These are phyloP conservation scores for Aepyceros melampus DNA, from an alignment of 2,113 vertebrate genomes.

Conservation along the genomic window DNA sequence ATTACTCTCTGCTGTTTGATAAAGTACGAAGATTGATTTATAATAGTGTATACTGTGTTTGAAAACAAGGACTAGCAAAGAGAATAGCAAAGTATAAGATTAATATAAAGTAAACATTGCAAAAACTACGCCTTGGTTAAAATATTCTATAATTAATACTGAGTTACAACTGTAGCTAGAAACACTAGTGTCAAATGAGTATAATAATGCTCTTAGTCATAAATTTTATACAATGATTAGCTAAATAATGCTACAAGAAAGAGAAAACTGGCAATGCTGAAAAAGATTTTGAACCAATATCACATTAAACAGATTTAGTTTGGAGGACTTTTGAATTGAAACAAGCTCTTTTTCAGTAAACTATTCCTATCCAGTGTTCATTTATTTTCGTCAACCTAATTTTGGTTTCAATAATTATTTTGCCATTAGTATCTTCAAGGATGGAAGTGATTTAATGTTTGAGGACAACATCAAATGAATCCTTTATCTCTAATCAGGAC, in stretches of 20 bases:
- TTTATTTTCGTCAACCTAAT: conserved; percentile 21
- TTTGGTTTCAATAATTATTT: conserved; percentile 41
- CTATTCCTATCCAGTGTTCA: neutral
- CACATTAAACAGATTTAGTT: neutral
- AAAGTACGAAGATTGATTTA: conserved; percentile 83
- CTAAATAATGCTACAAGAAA: neutral
- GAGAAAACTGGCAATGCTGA: neutral
- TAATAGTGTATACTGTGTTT: conserved; percentile 69
- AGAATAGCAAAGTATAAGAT: conserved; percentile 19
- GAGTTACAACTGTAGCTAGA: conserved; percentile 51
- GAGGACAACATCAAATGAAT: conserved; percentile 11
- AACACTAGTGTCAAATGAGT: conserved; percentile 44
- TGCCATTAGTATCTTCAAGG: conserved; percentile 30
- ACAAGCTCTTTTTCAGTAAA: conserved; percentile 37
- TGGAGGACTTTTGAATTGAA: conserved; percentile 41
- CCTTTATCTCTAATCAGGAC: neutral
- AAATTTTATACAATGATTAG: conserved; percentile 42
- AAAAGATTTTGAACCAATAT: neutral
- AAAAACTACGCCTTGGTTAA: conserved; percentile 48
- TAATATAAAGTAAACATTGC: conserved; percentile 55
- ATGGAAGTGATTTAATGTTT: conserved; percentile 7
- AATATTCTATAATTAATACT: conserved; percentile 74
- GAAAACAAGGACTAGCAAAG: conserved; percentile 77
- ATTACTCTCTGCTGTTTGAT: conserved; percentile 83
- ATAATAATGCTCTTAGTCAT: conserved; percentile 46